phyloP scores from a whole-genome alignment of 1,140 invertebrate genomes.

The Dysdera silvatica region DNA sequence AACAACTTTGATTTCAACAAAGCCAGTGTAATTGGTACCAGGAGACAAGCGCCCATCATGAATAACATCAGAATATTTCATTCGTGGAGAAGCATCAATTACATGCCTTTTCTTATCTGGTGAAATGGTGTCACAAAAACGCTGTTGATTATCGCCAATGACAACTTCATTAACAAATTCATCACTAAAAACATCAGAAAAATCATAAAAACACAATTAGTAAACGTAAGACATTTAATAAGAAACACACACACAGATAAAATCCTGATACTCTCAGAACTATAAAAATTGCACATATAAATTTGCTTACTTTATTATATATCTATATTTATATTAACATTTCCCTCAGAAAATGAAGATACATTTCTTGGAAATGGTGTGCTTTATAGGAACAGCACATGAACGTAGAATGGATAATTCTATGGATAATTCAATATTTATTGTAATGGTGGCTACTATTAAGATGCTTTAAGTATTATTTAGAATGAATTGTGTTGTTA shows the following conservation, averaged over 20 bases:
- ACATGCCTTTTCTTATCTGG: constrained; percentile 19
- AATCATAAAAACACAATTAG: no score
- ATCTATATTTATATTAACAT: no score
- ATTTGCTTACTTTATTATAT: no score
- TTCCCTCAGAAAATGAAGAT: constrained; percentile 16
- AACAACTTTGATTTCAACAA: constrained; percentile 32
- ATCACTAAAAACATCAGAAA: constrained; percentile 20
- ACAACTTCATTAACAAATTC: constrained; percentile 31
- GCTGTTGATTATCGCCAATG: constrained; percentile 29
- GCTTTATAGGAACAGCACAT: constrained; percentile 4
- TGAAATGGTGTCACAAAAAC: constrained; percentile 19
- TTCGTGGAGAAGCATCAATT: constrained; percentile 1
- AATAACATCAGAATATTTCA: constrained; percentile 34
- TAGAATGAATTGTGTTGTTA: no score
- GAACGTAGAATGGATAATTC: no score
- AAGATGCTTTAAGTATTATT: no score
- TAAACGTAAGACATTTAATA: no score
- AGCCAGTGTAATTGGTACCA: constrained; percentile 36
- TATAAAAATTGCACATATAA: no score
- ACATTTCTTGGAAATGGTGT: constrained; percentile 19
- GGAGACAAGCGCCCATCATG: constrained; percentile 33
- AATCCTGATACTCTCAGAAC: no score
- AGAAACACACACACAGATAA: constrained; percentile 20
- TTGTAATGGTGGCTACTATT: no score
- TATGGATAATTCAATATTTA: no score